Conservation (phyloP, 2,797 vertebrate genomes). For the Chrosomus eos region DNA sequence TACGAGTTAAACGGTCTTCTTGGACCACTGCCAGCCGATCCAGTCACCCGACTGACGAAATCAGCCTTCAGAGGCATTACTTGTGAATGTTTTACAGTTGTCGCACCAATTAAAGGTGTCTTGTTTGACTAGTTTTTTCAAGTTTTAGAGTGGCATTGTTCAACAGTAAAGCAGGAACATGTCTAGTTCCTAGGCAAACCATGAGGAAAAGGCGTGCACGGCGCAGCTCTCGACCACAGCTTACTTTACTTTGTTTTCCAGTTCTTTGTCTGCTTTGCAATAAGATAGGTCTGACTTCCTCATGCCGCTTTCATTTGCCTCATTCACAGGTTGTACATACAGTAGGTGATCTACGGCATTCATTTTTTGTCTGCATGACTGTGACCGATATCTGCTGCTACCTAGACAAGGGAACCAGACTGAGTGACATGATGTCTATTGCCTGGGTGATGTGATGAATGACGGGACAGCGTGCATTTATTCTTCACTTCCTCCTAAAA, state of each 20-base stretch:
- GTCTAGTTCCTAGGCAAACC: conserved; percentile 6
- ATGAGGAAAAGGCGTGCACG: background rate
- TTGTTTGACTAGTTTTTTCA: conserved; percentile 9
- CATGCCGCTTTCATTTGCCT: background rate
- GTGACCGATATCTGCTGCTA: conserved; percentile 27
- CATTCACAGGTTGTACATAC: conserved; percentile 9
- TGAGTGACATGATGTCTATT: conserved; percentile 48
- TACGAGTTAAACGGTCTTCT: background rate
- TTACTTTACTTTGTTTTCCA: conserved; percentile 9
- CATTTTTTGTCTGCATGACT: background rate
- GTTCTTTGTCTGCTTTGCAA: background rate
- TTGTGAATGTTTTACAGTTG: conserved; percentile 28
- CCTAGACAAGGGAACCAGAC: conserved; percentile 42
- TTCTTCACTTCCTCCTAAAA: conserved; percentile 21
- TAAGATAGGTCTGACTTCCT: conserved; percentile 16
- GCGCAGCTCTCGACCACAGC: background rate
- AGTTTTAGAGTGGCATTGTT: background rate
- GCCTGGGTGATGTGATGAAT: conserved; percentile 55
- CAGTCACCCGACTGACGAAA: background rate
- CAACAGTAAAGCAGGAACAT: background rate
- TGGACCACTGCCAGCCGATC: conserved; percentile 34
- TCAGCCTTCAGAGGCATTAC: conserved; percentile 16
- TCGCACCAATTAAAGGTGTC: conserved; percentile 18
- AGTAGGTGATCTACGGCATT: background rate
- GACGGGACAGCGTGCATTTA: conserved; percentile 40